Evolutionary conservation across 2,888 invertebrate genomes (phyloP), one percentile per base, ranked within the genome.

Genomic region (Tiphia femorata): DNA sequence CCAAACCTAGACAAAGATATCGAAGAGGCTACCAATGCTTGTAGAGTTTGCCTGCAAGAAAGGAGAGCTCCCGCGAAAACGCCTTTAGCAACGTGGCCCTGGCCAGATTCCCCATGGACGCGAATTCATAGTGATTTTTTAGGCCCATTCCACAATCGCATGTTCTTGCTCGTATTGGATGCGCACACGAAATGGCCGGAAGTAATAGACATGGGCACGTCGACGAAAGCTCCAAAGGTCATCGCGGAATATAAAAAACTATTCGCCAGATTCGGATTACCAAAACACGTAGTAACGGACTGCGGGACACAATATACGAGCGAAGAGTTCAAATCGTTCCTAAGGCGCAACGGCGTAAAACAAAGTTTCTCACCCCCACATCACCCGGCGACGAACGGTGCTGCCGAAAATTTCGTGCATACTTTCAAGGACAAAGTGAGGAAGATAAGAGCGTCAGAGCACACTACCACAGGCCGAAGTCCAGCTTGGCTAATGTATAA

Each of bases 101-200:
- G 60, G 33, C 61, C 71, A 48, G 27, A 58, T 7, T 40, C 40
- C 17, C 55, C 59, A 10, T 72, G 68, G 70, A 44, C 20, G 8
- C 8, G 42, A 4, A 43, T 43, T 10, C 42, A 43, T 12, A 3
- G 14, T 12, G 42, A 43, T 16, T 43, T 46, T 75, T 4, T 61
- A 23, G 70, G 67, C 5, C 70, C 72, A 27, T 60, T 53, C 16
- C 63, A 27, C 54, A 64, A 25, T 12, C 27, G 41, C 33, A 63
- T 49, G 55, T 72, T 66, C 43, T 35, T 75, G 6, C 33, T 58
- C 3, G 19, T 75, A 2, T 52, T 72, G 0, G 71, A 74, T 49
- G 53, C 73, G 0, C 29, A 57, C 19, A 62, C 62, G 0, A 72
- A 73, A 25, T 75, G 67, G 70, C 51, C 57, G 5, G 70, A 73